Evolutionary conservation across 2,113 vertebrate species (phyloP), one percentile per base, ranked within the genome.

Genomic region (Rhinichthys klamathensis): DNA sequence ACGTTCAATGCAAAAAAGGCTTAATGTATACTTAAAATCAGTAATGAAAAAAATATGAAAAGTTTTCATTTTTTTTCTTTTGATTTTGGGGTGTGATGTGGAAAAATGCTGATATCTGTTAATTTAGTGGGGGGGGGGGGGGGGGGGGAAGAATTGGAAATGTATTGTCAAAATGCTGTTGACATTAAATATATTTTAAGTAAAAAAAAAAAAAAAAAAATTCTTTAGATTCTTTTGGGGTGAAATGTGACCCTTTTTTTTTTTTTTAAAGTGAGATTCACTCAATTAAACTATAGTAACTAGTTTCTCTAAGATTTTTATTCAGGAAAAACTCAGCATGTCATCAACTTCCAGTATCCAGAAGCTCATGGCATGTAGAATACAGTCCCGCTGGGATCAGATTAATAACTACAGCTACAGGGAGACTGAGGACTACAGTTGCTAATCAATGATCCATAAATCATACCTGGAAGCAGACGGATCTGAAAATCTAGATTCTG

Each of bases 401-500:
- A 27, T 16, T 30, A 18, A n/a, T 4, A n/a, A 18, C 46, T 76
- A 41, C 15, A 79, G 51, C 76, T 79, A 79, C 76, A 60, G 54
- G 76, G 76, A 84, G 3, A 58, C 44, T 84, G 27, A 70, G 44
- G 0, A 3, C 67, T 70, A 58, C 30, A 1, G 27, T 3, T 54
- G 54, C 60, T 85, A 81, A 87, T 86, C 67, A 69, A 82, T 46
- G 79, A 76, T 83, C 30, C 84, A 81, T 72, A 72, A 56, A 93
- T 87, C 88, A 91, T 95, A 95, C 94, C 94, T 95, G 93, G 90
- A 90, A 95, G 94, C 60, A 94, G 92, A 61, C 93, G 91, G 76
- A 92, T 93, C 93, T 93, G 93, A 93, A 93, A 95, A 91, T 95
- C 94, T 93, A 94, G 89, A 89, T 95, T 95, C 95, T 95, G 94